Conservation (phyloP, 1,140 invertebrate species). For the Drosophila rhopaloa region DNA sequence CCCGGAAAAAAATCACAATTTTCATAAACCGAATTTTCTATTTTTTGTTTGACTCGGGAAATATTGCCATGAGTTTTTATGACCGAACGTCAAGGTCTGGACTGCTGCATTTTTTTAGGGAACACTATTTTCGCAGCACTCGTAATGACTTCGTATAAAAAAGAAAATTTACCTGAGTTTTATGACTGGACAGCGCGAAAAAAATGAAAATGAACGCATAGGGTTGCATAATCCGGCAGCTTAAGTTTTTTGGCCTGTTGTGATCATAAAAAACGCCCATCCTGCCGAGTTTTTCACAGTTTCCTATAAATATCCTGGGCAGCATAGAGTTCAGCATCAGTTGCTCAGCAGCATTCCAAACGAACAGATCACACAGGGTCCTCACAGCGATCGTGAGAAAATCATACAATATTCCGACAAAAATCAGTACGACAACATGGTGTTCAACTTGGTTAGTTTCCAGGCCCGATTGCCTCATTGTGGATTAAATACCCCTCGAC, state of each 20-base stretch:
- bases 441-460: slow-evolving; percentile 77
- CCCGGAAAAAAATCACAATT: slow-evolving; percentile 48
- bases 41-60: slow-evolving; percentile 40
- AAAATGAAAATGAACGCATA: slow-evolving; percentile 63
- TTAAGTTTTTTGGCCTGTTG: slow-evolving; percentile 76
- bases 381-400: slow-evolving; percentile 17
- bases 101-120: slow-evolving; percentile 67
- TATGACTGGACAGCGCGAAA: slow-evolving; percentile 49
- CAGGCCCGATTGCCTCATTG: slow-evolving; percentile 2
- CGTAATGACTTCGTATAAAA: slow-evolving; percentile 71
- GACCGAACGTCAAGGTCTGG: slow-evolving; percentile 72
- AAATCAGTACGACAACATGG: slow-evolving; percentile 52
- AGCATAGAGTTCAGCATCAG: slow-evolving; percentile 41
- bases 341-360: slow-evolving; percentile 54
- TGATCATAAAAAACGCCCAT: slow-evolving; percentile 69
- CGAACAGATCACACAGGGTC: slow-evolving; percentile 48
- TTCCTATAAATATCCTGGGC: slow-evolving; percentile 58
- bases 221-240: slow-evolving; percentile 81
- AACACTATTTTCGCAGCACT: slow-evolving; percentile 29
- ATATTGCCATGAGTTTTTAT: slow-evolving; percentile 56
- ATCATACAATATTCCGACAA: slow-evolving; percentile 28
- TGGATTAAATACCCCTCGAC: slow-evolving; percentile 41
- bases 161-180: slow-evolving; percentile 69
- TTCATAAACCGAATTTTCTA: slow-evolving; percentile 33
- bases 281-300: slow-evolving; percentile 21